Base-by-base conservation (phyloP, 2,113 vertebrate genomes). In the Alligator sinensis region DNA sequence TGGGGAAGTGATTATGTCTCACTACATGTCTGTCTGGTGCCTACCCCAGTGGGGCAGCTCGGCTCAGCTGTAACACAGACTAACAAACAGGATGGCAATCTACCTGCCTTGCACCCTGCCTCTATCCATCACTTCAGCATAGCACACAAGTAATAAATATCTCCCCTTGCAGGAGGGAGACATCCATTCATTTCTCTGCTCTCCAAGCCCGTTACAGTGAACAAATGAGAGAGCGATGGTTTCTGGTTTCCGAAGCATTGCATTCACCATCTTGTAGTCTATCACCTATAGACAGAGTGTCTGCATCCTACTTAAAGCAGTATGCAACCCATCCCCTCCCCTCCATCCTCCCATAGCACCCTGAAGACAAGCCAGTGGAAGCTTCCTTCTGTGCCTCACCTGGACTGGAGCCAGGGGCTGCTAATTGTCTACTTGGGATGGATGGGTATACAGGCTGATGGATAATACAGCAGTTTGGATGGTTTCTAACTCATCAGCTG, bases 181-280 rank as follows among this genome's bases (percentile, higher is more conserved):
- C 5, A 79, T 59, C 88, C 59, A n/a, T 28, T 38, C 55, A 30
- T 30, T 2, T 2, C 61, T 16, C 30, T 80, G 30, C 47, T 28
- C 55, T 34, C 18, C 15, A 11, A 47, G 76, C 9, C 18, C 3
- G 0, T 47, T 30, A 55, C 16, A 0, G 0, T 60, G 62, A 77
- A 89, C 17, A 74, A 86, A 83, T 34, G 1, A 17, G 28, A 85
- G 58, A 34, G 62, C 75, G 83, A 83, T 34, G 30, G 62, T 59
- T 88, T 86, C 70, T 17, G 54, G 30, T 28, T 47, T 80, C 1
- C 0, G 9, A 63, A 61, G 75, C 61, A 18, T 57, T 34, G 82
- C 3, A 17, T 15, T 57, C 62, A 30, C 62, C 14, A 54, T n/a
- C 47, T 79, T 2, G 1, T 28, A 57, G 30, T 83, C 88, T 25